Evolutionary conservation across 2,888 invertebrate genomes (phyloP).

Genomic region (Miltochrista miniata): DNA sequence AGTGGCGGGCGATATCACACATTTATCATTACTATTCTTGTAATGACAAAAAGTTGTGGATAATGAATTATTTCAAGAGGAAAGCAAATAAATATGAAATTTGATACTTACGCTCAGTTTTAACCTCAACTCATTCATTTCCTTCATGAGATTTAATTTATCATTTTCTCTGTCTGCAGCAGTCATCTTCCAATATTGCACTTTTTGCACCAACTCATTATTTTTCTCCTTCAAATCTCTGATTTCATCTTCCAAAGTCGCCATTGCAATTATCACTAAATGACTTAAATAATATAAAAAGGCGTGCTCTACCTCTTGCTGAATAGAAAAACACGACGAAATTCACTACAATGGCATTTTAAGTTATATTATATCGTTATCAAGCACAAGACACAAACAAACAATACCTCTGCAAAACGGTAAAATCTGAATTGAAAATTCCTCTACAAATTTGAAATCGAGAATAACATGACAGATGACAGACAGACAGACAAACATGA

Average conservation of each 20-base stretch:
- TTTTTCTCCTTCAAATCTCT: slow-evolving; percentile 65
- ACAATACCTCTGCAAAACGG: slow-evolving; percentile 11
- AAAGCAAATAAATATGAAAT: neutral
- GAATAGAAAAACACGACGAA: slow-evolving; percentile 16
- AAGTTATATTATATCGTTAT: neutral
- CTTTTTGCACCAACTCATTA: slow-evolving; percentile 66
- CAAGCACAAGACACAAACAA: neutral
- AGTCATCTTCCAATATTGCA: slow-evolving; percentile 71
- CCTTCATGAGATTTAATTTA: slow-evolving; percentile 69
- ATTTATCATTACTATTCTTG: neutral
- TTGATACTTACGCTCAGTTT: slow-evolving; percentile 66
- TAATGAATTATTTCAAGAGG: too few relatives aligned
- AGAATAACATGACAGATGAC: too few relatives aligned
- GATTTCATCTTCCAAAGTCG: slow-evolving; percentile 61
- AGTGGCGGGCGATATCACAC: too few relatives aligned
- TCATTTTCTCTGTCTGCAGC: slow-evolving; percentile 68
- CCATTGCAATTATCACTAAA: slow-evolving; percentile 41
- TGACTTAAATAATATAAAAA: neutral
- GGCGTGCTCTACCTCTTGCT: slow-evolving; percentile 12
- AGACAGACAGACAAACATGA: too few relatives aligned
- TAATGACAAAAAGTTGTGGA: neutral
- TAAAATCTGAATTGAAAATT: slow-evolving; percentile 10
- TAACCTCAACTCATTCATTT: slow-evolving; percentile 68
- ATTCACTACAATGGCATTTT: slow-evolving; percentile 3
- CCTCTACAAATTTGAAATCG: too few relatives aligned